Conservation (phyloP, 30 jellyfish, hydroid and myxozoan genomes). For the Aurelia sp. region DNA sequence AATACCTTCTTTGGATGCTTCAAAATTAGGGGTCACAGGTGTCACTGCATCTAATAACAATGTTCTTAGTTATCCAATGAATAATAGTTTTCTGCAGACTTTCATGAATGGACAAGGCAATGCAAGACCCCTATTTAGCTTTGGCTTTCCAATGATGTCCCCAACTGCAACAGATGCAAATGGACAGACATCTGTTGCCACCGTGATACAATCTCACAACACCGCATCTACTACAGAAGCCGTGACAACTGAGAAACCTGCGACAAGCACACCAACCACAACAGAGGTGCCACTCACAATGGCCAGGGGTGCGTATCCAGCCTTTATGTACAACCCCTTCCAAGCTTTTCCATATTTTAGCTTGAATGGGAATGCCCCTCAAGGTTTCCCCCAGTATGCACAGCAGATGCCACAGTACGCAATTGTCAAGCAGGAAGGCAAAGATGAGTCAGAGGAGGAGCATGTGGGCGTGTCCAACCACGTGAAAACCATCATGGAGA, state of each 20-base stretch:
- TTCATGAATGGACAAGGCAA: constrained; percentile 86
- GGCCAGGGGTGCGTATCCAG: constrained; percentile 71
- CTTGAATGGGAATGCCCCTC: constrained; percentile 75
- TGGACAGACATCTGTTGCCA: constrained; percentile 32
- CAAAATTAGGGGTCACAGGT: constrained; percentile 76
- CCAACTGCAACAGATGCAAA: constrained; percentile 45
- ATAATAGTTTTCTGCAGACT: constrained; percentile 74
- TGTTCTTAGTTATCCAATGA: constrained; percentile 84
- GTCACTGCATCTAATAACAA: constrained; percentile 69
- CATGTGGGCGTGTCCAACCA: constrained; percentile 45
- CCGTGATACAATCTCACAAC: constrained; percentile 14
- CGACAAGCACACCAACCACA: constrained; percentile 3
- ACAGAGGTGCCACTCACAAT: constrained; percentile 7
- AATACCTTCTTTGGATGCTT: constrained; percentile 75
- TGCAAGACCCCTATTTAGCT: constrained; percentile 53
- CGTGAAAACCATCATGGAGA: constrained; percentile 42
- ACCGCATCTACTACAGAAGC: constrained; percentile 27
- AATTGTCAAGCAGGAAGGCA: constrained; percentile 57
- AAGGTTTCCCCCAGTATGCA: constrained; percentile 56
- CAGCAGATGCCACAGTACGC: constrained; percentile 61
- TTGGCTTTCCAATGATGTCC: constrained; percentile 61
- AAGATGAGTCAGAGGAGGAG: constrained; percentile 46
- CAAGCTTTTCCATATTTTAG: constrained; percentile 80
- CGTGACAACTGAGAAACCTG: constrained; percentile 11
- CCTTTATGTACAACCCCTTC: constrained; percentile 92